Base-by-base conservation (phyloP, 2,888 invertebrate genomes). In the Euplexia lucipara region DNA sequence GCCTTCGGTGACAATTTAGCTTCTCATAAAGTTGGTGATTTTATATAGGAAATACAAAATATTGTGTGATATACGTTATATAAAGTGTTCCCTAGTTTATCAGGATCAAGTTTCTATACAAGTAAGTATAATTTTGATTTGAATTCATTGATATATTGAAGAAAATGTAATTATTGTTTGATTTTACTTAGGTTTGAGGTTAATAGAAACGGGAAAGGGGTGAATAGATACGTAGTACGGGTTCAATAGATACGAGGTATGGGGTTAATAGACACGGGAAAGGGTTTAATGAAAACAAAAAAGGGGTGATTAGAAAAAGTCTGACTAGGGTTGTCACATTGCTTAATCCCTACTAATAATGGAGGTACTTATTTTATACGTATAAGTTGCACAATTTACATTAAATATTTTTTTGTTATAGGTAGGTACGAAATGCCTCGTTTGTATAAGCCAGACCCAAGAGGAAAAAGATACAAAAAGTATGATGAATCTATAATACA, bases 401-500 rank as follows among this genome's bases (percentile, higher is more conserved):
- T 49, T 49, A 4, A 18, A 20, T 20, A 26, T 0, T 39, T 54
- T 32, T 54, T 42, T 54, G 32, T 42, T 52, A 12, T 26, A 22
- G 18, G 20, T 35, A 42, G 54, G 54, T 56, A 44, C n/a, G 12
- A 54, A 32, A 54, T 54, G 34, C 44, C 54, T 44, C 54, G 34
- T 54, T 7, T 22, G 16, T 44, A 56, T 22, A 56, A 56, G 34
- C 44, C 54, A 0, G 34, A 44, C 32, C 44, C 34, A 34, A 54
- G 42, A 44, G 44, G 42, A 22, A 44, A 54, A 54, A 44, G 3
- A 56, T 56, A 56, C 12, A 56, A 56, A 42, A 56, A 44, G 44
- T 44, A 54, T 34, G 54, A 54, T 34, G 42, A 44, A 54, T 54
- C 42, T 54, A 22, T 56, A 12, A 44, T 44, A 56, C 44, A 56